A percentile compares a stretch with the other conserved stretches of the same genome.
These are phyloP conservation scores for Zosterops lateralis DNA, from an alignment of 2,113 vertebrate species.

Conservation along the genomic window DNA sequence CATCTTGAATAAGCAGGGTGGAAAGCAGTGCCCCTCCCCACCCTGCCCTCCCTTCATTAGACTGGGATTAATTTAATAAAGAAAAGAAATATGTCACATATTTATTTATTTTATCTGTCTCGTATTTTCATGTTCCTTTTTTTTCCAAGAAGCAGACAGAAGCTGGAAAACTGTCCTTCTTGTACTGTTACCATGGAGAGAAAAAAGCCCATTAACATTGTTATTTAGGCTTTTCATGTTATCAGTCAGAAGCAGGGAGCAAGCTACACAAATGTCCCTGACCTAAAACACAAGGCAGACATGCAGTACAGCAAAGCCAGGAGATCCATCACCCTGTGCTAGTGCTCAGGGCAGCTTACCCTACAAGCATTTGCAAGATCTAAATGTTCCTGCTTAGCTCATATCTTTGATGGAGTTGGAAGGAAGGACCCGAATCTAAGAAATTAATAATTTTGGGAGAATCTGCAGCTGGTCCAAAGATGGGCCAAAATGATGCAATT, in stretches of 20 bases:
- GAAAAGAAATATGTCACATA: background rate
- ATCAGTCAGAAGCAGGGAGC: background rate
- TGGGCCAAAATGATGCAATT: background rate
- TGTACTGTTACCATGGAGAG: conserved; percentile 26
- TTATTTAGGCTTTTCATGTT: conserved; percentile 8
- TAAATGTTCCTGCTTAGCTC: background rate
- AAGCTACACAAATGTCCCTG: background rate
- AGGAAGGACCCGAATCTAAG: background rate
- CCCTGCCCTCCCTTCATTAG: background rate
- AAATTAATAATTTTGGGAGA: background rate
- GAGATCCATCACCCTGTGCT: background rate
- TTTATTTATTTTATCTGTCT: background rate
- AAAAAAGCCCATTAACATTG: background rate
- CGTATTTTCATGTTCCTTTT: background rate
- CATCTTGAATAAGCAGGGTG: background rate
- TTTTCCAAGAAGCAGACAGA: background rate
- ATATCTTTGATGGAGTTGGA: background rate
- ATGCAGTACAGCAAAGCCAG: background rate
- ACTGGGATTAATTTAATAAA: background rate
- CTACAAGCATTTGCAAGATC: background rate
- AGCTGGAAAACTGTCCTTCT: background rate
- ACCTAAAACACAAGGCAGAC: background rate
- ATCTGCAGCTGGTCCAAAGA: background rate
- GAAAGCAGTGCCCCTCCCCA: background rate
- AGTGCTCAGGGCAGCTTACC: background rate